These are phyloP conservation scores for Nomada ferruginata DNA, from an alignment of 2,888 invertebrate species.

Conservation along the genomic window DNA sequence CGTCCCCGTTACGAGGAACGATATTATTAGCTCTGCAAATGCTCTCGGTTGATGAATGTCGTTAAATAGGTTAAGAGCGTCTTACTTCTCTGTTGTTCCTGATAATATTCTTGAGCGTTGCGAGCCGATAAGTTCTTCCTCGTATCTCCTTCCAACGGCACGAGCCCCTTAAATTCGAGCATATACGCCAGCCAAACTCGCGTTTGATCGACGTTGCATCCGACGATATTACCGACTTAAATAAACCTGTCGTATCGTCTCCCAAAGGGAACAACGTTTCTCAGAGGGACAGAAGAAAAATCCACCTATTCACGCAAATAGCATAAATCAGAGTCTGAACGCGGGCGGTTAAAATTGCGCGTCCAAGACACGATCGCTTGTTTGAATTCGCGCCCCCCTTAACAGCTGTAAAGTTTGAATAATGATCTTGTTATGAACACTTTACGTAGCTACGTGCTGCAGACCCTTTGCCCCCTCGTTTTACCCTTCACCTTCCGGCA, in stretches of 20 bases:
- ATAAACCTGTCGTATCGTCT: background rate
- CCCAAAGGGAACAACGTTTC: background rate
- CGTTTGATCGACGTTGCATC: background rate
- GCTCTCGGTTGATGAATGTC: slow-evolving; percentile 26
- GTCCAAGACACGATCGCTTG: slow-evolving; percentile 13
- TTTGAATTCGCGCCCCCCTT: slow-evolving; percentile 43
- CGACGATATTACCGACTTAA: background rate
- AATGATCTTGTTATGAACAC: slow-evolving; percentile 76
- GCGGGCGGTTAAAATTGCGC: slow-evolving; percentile 31
- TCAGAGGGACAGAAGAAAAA: background rate
- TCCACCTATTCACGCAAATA: slow-evolving; percentile 6
- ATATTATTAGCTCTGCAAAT: slow-evolving; percentile 35
- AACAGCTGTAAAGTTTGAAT: slow-evolving; percentile 71
- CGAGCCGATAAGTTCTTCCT: slow-evolving; percentile 21
- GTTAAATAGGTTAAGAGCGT: slow-evolving; percentile 45
- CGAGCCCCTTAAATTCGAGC: background rate
- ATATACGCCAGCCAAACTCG: background rate
- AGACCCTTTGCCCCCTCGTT: slow-evolving; percentile 50
- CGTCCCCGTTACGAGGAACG: background rate
- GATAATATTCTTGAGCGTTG: slow-evolving; percentile 35
- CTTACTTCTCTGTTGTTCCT: slow-evolving; percentile 37
- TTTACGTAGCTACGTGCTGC: slow-evolving; percentile 50
- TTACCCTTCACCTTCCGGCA: slow-evolving; percentile 54
- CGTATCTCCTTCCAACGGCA: background rate
- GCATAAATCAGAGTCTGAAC: slow-evolving; percentile 24